A percentile compares a stretch with the other conserved stretches of the same genome.
Conservation (phyloP, 2,113 vertebrate genomes). For the Hippopotamus amphibius region DNA sequence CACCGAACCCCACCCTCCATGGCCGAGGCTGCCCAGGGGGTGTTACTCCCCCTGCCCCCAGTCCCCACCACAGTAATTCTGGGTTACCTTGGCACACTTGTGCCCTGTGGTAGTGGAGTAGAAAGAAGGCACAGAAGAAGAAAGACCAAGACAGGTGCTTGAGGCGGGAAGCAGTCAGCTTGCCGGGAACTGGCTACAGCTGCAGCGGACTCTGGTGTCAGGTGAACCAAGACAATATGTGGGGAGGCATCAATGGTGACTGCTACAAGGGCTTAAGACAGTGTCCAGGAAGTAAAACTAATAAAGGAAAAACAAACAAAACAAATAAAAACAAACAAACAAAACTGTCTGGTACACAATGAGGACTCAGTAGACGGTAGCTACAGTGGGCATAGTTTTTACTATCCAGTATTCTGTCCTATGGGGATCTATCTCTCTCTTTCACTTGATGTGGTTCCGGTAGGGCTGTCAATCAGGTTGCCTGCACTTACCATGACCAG, state of each 20-base stretch:
- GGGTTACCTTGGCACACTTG: background rate
- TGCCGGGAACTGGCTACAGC: background rate
- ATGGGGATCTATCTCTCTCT: background rate
- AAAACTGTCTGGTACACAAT: background rate
- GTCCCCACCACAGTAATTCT: background rate
- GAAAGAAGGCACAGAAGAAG: background rate
- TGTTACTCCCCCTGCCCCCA: too few species aligned
- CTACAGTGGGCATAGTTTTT: background rate
- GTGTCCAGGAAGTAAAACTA: background rate
- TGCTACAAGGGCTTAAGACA: too few species aligned
- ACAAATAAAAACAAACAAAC: background rate
- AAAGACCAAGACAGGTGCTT: background rate
- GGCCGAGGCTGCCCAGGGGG: background rate
- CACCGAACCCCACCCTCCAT: background rate
- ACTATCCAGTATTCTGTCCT: background rate
- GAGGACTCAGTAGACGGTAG: accelerated
- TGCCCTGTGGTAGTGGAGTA: background rate
- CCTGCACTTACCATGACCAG: background rate
- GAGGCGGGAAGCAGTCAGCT: background rate
- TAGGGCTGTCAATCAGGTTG: background rate
- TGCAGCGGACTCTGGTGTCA: background rate
- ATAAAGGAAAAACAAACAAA: too few species aligned
- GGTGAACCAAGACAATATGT: background rate
- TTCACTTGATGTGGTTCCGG: background rate
- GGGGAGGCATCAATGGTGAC: background rate